Evolutionary conservation across 2,113 vertebrate species (phyloP).

Genomic region (Phodopus roborovskii): DNA sequence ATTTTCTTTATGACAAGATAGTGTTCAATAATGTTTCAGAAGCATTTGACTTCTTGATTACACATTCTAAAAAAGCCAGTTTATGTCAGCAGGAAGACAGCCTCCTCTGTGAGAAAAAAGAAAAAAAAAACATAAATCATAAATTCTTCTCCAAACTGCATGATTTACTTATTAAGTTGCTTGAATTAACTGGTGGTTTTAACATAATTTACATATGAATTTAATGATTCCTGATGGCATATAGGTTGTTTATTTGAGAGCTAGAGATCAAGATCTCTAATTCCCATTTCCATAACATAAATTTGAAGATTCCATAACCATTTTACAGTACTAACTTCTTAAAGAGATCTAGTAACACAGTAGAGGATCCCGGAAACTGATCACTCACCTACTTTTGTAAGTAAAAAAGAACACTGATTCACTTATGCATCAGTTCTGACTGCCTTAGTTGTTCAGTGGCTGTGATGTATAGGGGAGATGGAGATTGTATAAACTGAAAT

Average conservation of each 20-base stretch:
- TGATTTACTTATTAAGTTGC: constrained; percentile 4
- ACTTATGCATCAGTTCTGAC: not conserved
- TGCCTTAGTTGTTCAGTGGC: not conserved
- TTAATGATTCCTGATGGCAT: not conserved
- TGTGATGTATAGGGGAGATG: not conserved
- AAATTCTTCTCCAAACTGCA: not conserved
- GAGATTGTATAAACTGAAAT: not conserved
- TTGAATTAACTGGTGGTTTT: constrained; percentile 43
- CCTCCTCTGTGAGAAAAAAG: constrained; percentile 32
- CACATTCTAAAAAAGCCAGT: constrained; percentile 47
- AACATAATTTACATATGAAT: not conserved
- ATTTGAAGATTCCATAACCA: not conserved
- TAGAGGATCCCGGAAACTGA: not conserved
- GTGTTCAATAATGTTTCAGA: constrained; percentile 22
- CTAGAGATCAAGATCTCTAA: not conserved
- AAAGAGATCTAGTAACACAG: not conserved
- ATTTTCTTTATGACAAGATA: constrained; percentile 65
- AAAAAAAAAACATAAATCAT: too few relatives aligned
- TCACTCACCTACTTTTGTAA: not conserved
- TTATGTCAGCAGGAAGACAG: constrained; percentile 48
- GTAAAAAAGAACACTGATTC: not conserved
- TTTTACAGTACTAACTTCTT: not conserved
- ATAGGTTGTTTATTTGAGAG: not conserved
- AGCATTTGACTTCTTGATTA: constrained; percentile 60
- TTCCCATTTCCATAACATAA: not conserved